phyloP scores from a whole-genome alignment of 2,113 vertebrate species.

The Xenotilapia leptura region DNA sequence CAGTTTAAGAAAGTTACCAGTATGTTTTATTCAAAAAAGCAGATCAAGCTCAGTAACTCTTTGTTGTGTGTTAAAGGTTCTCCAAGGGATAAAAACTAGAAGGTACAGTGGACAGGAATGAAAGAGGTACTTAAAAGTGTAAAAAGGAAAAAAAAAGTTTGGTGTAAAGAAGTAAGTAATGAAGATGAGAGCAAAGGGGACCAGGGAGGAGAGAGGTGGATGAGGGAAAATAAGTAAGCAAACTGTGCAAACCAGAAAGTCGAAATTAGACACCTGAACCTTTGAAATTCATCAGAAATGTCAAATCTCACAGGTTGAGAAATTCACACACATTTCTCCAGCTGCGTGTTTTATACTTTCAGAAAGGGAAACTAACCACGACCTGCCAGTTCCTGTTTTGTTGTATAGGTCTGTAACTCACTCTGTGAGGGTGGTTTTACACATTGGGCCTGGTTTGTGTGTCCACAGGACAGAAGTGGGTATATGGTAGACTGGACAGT shows the following conservation, averaged over 20 bases:
- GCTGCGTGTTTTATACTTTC: accelerated
- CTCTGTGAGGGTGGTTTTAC: background rate
- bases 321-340: background rate
- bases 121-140: background rate
- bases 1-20: background rate
- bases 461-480: conserved; percentile 93
- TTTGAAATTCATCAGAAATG: background rate
- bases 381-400: background rate
- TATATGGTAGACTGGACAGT: conserved; percentile 88
- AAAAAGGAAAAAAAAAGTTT: background rate
- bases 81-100: background rate
- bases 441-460: background rate
- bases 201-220: background rate
- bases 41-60: background rate
- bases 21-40: background rate
- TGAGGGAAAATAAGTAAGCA: background rate
- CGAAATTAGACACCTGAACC: background rate
- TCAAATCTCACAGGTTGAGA: background rate
- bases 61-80: background rate
- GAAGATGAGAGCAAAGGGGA: background rate
- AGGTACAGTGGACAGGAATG: background rate
- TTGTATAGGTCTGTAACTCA: background rate
- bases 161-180: background rate
- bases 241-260: background rate
- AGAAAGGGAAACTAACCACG: background rate